Conservation (phyloP, 2,797 vertebrate species). For the Mus minutoides region DNA sequence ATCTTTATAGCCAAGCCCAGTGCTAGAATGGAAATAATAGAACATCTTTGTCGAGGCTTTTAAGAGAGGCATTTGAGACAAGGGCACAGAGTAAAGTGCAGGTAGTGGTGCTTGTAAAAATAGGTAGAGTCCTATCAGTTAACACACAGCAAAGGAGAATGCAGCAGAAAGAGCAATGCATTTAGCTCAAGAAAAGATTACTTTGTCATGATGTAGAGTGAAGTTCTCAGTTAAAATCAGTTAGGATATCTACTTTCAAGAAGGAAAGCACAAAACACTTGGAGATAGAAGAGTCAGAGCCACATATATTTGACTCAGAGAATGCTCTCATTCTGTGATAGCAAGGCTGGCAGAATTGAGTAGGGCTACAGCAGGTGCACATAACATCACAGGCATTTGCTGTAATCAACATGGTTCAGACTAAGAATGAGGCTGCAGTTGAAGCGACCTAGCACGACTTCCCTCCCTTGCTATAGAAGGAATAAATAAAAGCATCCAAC, state of each 20-base stretch:
- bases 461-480: not conserved
- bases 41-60: not conserved
- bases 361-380: not conserved
- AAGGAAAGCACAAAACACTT: not conserved
- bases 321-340: not conserved
- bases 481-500: not conserved
- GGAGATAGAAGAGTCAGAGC: not conserved
- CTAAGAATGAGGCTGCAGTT: not conserved
- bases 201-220: not conserved
- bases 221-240: constrained; percentile 27
- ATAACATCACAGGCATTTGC: not conserved
- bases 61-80: not conserved
- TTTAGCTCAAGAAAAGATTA: not conserved
- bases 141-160: not conserved
- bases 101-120: not conserved
- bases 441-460: not conserved
- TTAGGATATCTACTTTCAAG: not conserved
- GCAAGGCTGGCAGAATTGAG: not conserved
- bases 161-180: not conserved
- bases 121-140: not conserved
- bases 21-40: constrained; percentile 4
- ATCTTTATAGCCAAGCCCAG: not conserved
- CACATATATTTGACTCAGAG: not conserved
- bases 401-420: not conserved
- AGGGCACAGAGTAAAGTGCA: not conserved